Evolutionary conservation across 2,797 vertebrate species (phyloP).

Genomic region (Cynodonichthys magdalenae): DNA sequence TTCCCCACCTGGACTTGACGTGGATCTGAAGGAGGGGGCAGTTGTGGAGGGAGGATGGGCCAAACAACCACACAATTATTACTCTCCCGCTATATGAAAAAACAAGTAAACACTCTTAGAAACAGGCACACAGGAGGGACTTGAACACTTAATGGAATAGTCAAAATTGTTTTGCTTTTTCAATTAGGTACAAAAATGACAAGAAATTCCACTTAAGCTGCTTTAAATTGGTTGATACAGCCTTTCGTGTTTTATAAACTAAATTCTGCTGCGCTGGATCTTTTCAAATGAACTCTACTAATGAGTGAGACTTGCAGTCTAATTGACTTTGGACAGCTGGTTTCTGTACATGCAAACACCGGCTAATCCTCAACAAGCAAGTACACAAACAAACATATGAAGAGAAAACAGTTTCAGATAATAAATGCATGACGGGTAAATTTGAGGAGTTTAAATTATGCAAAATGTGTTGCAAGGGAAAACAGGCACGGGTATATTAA

Average conservation of each 20-base stretch:
- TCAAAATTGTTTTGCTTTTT: no score
- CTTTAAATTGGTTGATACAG: no score
- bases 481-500: no score
- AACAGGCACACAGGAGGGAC: no score
- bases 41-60: neutral
- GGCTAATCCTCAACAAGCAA: constrained; percentile 19
- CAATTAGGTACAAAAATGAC: no score
- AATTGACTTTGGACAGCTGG: neutral
- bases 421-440: constrained; percentile 11
- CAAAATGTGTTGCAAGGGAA: neutral
- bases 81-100: no score
- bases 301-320: constrained; percentile 3
- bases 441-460: neutral
- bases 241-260: neutral
- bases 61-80: no score
- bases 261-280: neutral
- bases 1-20: constrained; percentile 32
- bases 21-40: neutral
- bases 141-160: no score
- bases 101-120: no score
- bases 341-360: constrained; percentile 5
- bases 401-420: constrained; percentile 1
- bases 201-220: no score
- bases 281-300: neutral
- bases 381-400: constrained; percentile 6